These are phyloP conservation scores for Lordiphosa collinella DNA, from an alignment of 1,140 invertebrate genomes.

Conservation along the genomic window DNA sequence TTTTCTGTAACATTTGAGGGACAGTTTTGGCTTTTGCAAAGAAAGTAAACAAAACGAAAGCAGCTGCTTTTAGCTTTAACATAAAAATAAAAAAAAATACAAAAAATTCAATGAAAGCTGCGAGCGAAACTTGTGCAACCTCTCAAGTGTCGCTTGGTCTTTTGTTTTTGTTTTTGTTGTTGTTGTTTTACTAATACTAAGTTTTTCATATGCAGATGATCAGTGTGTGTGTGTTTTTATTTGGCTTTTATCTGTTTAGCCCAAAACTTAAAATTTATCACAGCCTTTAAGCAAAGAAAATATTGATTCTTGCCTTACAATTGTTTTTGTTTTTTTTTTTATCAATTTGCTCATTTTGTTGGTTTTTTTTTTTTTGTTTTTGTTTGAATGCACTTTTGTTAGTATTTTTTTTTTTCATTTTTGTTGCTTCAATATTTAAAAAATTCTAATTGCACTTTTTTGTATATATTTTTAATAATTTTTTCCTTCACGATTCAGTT, in stretches of 20 bases:
- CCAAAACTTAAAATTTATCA: slow-evolving; percentile 68
- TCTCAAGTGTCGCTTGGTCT: slow-evolving; percentile 11
- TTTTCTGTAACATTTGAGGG: too few species aligned
- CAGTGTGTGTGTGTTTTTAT: slow-evolving; percentile 8
- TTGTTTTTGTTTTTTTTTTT: slow-evolving; percentile 23
- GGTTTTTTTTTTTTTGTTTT: too few species aligned
- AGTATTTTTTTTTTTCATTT: slow-evolving; percentile 28
- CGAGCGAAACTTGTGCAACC: slow-evolving; percentile 35
- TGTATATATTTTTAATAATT: slow-evolving; percentile 45
- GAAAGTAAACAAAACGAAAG: slow-evolving; percentile 17
- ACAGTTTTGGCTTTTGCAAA: too few species aligned
- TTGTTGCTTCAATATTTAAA: slow-evolving; percentile 63
- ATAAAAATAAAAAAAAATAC: slow-evolving; percentile 9
- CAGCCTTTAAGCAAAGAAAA: slow-evolving; percentile 59
- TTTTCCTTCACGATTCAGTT: slow-evolving; percentile 8
- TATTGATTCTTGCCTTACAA: slow-evolving; percentile 33
- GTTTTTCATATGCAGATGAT: slow-evolving; percentile 2
- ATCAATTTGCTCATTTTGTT: slow-evolving; percentile 52
- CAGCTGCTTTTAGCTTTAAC: slow-evolving; percentile 15
- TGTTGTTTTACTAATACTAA: slow-evolving; percentile 6
- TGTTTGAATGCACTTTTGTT: slow-evolving; percentile 70
- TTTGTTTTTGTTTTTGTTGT: slow-evolving; percentile 6
- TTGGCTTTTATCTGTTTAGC: slow-evolving; percentile 8
- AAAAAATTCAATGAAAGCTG: slow-evolving; percentile 43
- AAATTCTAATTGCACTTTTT: slow-evolving; percentile 77